Base-by-base conservation (phyloP, 2,113 vertebrate species). In the Coracopsis vasa region DNA sequence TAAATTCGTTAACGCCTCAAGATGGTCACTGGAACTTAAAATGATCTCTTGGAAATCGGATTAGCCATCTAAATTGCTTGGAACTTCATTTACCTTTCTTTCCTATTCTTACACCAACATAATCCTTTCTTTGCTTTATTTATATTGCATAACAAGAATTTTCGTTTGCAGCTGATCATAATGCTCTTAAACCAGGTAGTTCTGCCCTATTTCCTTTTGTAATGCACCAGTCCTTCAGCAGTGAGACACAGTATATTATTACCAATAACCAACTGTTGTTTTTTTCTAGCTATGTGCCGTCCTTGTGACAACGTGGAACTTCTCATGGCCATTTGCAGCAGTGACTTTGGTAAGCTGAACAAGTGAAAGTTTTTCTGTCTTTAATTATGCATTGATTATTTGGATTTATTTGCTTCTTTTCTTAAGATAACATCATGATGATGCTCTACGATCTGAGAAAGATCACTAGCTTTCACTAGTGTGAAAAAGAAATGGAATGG, bases 301-400 rank as follows among this genome's bases (percentile, higher is more conserved):
- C 98, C 98, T 51, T 99, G 98, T 97, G 97, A 97, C 70, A 94
- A 98, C 3, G 60, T 96, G 51, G 98, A 99, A 62, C 98, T 99
- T 71, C 98, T 98, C 41, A 96, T 98, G 97, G 98, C 98, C 58
- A 65, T 98, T 90, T 99, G 98, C 96, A 98, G 94, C 97, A 99
- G 98, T 95, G 98, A 99, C 88, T 99, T 99, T 93, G 98, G 98
- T 99, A 96, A 80, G 96, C 19, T 78, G 61, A 54, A 31, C 50
- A 41, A 67, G 64, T 7, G 18, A 10, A 44, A 54, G 12, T 66
- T 9, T 48, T 64, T 74, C 35, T 45, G 56, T 53, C 62, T 88
- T 71, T 80, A 31, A 45, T 80, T 80, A 37, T n/a, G 27, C 9
- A 14, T 84, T 39, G 48, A 44, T 74, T 58, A n/a, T 62, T 80